phyloP scores from a whole-genome alignment of 2,113 vertebrate species.

The Callocephalon fimbriatum region DNA sequence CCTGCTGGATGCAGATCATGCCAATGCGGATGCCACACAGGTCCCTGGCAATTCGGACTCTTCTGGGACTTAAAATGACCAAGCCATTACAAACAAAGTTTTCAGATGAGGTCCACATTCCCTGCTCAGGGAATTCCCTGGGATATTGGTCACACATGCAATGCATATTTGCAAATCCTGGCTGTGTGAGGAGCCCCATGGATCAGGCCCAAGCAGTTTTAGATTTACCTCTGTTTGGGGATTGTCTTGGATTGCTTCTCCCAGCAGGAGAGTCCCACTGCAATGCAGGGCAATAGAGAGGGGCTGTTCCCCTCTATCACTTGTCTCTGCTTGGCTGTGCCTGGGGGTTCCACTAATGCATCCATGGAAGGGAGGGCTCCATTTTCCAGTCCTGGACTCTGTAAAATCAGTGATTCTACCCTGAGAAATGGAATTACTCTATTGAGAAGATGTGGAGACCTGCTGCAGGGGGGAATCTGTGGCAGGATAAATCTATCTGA shows the following conservation, averaged over 20 bases:
- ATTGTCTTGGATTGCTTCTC: not conserved
- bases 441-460: not conserved
- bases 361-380: not conserved
- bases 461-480: not conserved
- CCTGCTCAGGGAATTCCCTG: not conserved
- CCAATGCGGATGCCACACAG: not conserved
- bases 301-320: not conserved
- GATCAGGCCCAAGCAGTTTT: accelerated
- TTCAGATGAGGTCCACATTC: accelerated
- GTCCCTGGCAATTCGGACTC: not conserved
- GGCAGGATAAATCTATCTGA: not conserved
- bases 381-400: not conserved
- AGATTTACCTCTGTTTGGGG: not conserved
- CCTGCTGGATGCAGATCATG: not conserved
- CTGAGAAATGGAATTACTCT: not conserved
- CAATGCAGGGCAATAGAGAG: not conserved
- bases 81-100: not conserved
- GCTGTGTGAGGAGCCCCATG: not conserved
- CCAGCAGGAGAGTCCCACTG: not conserved
- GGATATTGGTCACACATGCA: accelerated
- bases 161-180: not conserved
- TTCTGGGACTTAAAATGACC: accelerated
- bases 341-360: not conserved
- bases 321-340: not conserved
- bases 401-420: not conserved